phyloP scores from a whole-genome alignment of 2,113 vertebrate species.

The Rallus limicola region DNA sequence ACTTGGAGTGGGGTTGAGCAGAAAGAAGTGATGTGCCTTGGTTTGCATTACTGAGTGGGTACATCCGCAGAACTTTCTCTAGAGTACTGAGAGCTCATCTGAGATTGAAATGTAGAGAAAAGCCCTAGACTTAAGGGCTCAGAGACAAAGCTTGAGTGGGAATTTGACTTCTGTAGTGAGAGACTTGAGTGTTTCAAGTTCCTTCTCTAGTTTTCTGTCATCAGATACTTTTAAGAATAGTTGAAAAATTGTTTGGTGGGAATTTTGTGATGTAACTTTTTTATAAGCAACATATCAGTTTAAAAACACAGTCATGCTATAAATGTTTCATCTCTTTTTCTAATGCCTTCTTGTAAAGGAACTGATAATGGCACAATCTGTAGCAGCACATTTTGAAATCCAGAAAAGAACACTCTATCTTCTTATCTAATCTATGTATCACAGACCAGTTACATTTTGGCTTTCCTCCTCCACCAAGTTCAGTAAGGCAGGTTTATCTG shows the following conservation, averaged over 20 bases:
- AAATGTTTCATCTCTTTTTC: background rate
- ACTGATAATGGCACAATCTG: background rate
- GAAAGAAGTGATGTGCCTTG: background rate
- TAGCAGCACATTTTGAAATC: constrained; percentile 22
- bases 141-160: background rate
- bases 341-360: background rate
- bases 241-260: background rate
- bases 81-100: background rate
- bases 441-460: background rate
- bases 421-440: background rate
- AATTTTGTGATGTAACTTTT: background rate
- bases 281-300: background rate
- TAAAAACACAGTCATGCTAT: background rate
- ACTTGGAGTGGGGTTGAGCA: background rate
- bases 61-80: background rate
- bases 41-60: background rate
- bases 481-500: background rate
- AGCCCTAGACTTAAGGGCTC: background rate
- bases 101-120: background rate
- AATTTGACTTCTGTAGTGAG: background rate
- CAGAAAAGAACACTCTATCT: background rate
- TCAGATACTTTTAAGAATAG: background rate
- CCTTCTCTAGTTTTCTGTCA: background rate
- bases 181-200: background rate
- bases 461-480: background rate